Base-by-base conservation (phyloP, 2,797 vertebrate species). In the Hypotaenidia philippensis region DNA sequence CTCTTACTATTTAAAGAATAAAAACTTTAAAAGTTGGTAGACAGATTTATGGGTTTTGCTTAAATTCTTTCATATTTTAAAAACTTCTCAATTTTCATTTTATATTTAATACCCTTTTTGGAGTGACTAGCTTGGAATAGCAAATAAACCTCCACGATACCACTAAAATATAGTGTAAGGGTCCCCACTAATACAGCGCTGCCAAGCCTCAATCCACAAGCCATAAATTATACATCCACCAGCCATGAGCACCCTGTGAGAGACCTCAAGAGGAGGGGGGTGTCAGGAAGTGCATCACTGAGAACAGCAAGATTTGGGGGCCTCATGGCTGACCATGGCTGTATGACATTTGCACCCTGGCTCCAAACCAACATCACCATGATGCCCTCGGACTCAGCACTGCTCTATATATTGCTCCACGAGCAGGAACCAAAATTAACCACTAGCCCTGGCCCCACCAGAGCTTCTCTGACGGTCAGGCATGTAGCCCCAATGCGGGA, bases 261-360 rank as follows among this genome's bases (percentile, higher is more conserved):
- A 5, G 2, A 13, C 13, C 53, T 66, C 56, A 26, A 68, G 64
- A 85, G 44, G 32, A 50, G 29, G 45, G 29, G 60, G 8, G 22
- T 1, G 0, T 15, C 4, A 1, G 57, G 57, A 47, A 69, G 14
- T 0, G 6, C 0, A 0, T 20, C 80, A 44, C 20, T 9, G 25
- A 47, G 34, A 32, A 9, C 0, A 56, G 27, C 2, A 4, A 63
- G 25, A 59, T 76, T 15, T 72, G 53, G 18, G 38, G 26, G 11
- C 19, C 59, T 15, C 10, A 0, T 0, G 3, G 1, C 56, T 65
- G 41, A 56, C 38, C 0, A 0, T 1, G 0, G 38, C 38, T 74
- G 3, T n/a, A 19, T 34, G 1, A 0, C 50, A 45, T 79, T 60
- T 53, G 32, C 18, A 45, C 14, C 34, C 52, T 23, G 69, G 6